Evolutionary conservation across 1,140 invertebrate species (phyloP), one percentile per base, ranked within the genome.

Genomic region (Lepidurus couesii): DNA sequence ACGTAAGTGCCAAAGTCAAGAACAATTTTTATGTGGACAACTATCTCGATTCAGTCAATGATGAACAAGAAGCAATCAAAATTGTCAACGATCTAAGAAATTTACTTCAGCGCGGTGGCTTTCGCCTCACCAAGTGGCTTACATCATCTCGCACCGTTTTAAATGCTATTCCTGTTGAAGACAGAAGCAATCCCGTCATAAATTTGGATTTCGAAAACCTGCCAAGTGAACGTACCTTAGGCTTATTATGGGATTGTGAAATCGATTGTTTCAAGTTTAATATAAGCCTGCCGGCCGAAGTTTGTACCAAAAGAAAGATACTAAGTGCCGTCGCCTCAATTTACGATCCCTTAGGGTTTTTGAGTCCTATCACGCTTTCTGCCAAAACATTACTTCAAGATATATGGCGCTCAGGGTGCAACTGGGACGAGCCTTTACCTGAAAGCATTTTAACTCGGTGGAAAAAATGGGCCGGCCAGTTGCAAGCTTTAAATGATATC

Each of bases 321-420:
- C 53, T 81, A 0, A 73, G 75, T 8, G 21, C 43, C 0, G 76
- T 79, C 0, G 80, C 81, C 45, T 73, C 74, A 11, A 16, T 83
- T 1, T 83, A 80, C 80, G 83, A 84, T 73, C 83, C 82, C 0
- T 78, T 83, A 9, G 83, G 83, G 11, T 43, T 82, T 42, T 76
- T 79, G 1, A 47, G 82, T 3, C 85, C 86, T 42, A 53, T 85
- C 11, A 82, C 83, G 11, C 81, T 86, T 11, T 79, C 77, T 16
- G 81, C 82, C 42, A 87, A 87, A 82, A 82, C 85, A 6, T 77
- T 87, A 8, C 77, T 88, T 8, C 86, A 88, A 82, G 74, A 83
- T 78, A 82, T 9, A 82, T 81, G 82, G 24, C 82, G 83, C 11
- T 34, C 79, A 2, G 77, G 78, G 8, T 34, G 81, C 2, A 76